These are phyloP conservation scores for Octomys mimax DNA, from an alignment of 2,797 vertebrate genomes.

Conservation along the genomic window DNA sequence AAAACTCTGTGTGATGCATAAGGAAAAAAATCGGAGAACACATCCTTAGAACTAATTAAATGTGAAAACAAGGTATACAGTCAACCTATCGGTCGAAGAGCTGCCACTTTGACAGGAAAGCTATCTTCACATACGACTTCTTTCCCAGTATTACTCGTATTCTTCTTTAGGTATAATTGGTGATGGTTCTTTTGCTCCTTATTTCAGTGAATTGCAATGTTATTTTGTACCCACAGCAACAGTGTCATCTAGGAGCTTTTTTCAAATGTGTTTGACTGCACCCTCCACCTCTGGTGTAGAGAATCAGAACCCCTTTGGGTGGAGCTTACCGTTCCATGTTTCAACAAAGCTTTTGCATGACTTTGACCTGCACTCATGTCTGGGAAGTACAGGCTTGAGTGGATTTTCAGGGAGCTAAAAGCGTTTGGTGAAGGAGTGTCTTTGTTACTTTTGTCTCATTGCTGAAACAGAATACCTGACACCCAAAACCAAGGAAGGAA, in stretches of 20 bases:
- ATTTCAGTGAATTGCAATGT: neutral
- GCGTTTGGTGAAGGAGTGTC: neutral
- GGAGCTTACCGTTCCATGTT: too few relatives aligned
- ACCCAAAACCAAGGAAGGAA: too few relatives aligned
- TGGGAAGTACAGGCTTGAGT: neutral
- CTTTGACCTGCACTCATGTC: neutral
- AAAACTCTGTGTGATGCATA: neutral
- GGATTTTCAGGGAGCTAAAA: neutral
- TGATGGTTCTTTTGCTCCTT: neutral
- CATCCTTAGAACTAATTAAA: neutral
- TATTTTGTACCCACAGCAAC: neutral
- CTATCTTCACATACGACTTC: neutral
- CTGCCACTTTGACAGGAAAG: constrained; percentile 24
- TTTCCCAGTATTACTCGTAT: neutral
- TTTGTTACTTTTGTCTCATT: too few relatives aligned
- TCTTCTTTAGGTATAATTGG: neutral
- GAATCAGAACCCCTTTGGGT: neutral
- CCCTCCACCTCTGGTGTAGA: too few relatives aligned
- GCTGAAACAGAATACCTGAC: too few relatives aligned
- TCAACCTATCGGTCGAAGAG: neutral
- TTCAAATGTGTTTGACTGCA: neutral
- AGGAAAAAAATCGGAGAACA: neutral
- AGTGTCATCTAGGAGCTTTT: neutral
- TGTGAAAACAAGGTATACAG: neutral
- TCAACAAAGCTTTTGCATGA: neutral